Percentiles rank a stretch among this genome's conserved stretches.
Conservation (phyloP, 2,888 invertebrate species). For the Petrophora chlorosata region DNA sequence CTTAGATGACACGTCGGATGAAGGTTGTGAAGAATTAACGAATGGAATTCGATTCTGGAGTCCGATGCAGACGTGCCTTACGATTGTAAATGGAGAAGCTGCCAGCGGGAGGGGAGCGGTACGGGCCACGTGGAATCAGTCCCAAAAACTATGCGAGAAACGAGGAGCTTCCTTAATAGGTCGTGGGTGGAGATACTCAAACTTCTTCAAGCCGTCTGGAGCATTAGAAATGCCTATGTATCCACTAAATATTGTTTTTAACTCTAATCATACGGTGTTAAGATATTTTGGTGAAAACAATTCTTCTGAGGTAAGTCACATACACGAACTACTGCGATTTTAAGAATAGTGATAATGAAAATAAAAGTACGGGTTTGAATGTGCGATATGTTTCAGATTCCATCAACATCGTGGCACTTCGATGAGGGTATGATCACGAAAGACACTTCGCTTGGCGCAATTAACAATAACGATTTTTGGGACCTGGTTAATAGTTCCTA, state of each 20-base stretch:
- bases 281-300: constrained; percentile 51
- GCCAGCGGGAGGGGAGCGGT: constrained; percentile 48
- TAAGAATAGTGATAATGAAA: not conserved
- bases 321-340: not conserved
- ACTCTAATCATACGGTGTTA: constrained; percentile 42
- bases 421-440: constrained; percentile 31
- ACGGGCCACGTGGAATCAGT: constrained; percentile 70
- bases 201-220: constrained; percentile 45
- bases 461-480: constrained; percentile 57
- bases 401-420: constrained; percentile 58
- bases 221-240: constrained; percentile 41
- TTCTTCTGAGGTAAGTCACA: constrained; percentile 32
- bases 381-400: constrained; percentile 39
- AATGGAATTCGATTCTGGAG: constrained; percentile 56
- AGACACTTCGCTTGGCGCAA: constrained; percentile 52
- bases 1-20: constrained; percentile 37
- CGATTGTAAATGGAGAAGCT: constrained; percentile 48
- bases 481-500: constrained; percentile 60
- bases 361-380: not conserved
- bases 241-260: constrained; percentile 62
- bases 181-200: constrained; percentile 73
- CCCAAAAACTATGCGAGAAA: constrained; percentile 39
- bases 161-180: constrained; percentile 61
- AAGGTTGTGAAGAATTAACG: constrained; percentile 52
- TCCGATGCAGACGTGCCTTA: constrained; percentile 65